phyloP scores from a whole-genome alignment of 2,888 invertebrate species.

The Perizoma flavofasciatum region DNA sequence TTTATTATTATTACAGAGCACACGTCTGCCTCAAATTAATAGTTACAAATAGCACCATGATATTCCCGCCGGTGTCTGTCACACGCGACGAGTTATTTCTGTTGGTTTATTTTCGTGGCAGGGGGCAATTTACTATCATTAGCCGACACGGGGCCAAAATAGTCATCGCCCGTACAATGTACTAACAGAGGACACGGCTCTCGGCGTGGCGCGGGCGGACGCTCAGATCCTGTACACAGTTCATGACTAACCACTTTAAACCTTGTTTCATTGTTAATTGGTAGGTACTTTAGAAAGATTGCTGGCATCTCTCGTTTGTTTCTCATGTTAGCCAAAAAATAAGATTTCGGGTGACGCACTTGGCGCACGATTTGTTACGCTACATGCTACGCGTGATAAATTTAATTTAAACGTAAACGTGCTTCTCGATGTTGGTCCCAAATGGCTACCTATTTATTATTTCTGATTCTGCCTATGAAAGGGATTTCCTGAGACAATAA shows the following conservation, averaged over 20 bases:
- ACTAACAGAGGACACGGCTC: constrained; percentile 50
- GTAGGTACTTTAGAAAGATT: too few relatives aligned
- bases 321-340: constrained; percentile 37
- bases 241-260: constrained; percentile 14
- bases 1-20: not conserved
- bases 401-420: not conserved
- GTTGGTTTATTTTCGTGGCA: constrained; percentile 58
- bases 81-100: constrained; percentile 57
- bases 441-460: not conserved
- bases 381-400: constrained; percentile 18
- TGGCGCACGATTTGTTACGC: constrained; percentile 42
- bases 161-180: constrained; percentile 64
- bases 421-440: not conserved
- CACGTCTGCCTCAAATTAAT: constrained; percentile 2
- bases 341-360: constrained; percentile 48
- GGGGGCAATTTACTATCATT: constrained; percentile 72
- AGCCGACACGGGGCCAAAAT: constrained; percentile 59
- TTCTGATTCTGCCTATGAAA: too few relatives aligned
- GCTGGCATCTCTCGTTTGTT: too few relatives aligned
- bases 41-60: constrained; percentile 4
- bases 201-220: constrained; percentile 33
- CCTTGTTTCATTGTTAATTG: constrained; percentile 10
- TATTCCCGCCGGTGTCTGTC: constrained; percentile 25
- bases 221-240: constrained; percentile 25
- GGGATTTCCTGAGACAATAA: too few relatives aligned